Percentiles rank a stretch among this genome's conserved stretches.
phyloP scores from a whole-genome alignment of 2,113 vertebrate genomes.

The Oncorhynchus keta region DNA sequence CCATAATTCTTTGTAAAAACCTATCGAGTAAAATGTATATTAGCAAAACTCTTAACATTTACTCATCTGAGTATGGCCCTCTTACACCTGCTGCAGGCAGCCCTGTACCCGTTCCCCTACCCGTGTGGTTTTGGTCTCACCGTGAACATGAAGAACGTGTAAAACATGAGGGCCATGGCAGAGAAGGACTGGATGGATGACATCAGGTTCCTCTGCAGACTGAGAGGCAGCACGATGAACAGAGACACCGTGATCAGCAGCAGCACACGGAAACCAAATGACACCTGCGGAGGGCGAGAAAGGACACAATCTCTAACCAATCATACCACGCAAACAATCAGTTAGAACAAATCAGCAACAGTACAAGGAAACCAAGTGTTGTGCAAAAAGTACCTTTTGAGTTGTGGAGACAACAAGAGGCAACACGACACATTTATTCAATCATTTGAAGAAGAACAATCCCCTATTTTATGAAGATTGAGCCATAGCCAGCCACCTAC shows the following conservation, averaged over 20 bases:
- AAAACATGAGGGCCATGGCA: constrained; percentile 96
- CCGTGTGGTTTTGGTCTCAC: constrained; percentile 71
- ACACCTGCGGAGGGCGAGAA: constrained; percentile 75
- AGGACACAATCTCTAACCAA: background rate
- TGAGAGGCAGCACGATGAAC: constrained; percentile 91
- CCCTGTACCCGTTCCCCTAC: too few species aligned
- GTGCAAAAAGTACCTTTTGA: too few species aligned
- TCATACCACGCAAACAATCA: background rate
- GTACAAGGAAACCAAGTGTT: background rate
- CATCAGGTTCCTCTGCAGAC: constrained; percentile 98
- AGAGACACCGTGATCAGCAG: constrained; percentile 87
- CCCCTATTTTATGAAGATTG: too few species aligned
- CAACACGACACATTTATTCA: too few species aligned
- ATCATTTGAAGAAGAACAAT: too few species aligned
- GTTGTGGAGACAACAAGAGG: too few species aligned
- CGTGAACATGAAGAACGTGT: constrained; percentile 95
- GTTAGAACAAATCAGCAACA: background rate
- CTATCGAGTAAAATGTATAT: background rate
- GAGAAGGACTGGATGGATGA: constrained; percentile 98
- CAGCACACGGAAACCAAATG: constrained; percentile 78
- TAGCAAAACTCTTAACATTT: background rate
- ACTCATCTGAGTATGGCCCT: background rate
- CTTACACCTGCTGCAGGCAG: too few species aligned
- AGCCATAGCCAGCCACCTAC: too few species aligned
- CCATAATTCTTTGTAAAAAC: too few species aligned